These are phyloP conservation scores for Myocastor coypus DNA, from an alignment of 2,113 vertebrate genomes.

Conservation along the genomic window DNA sequence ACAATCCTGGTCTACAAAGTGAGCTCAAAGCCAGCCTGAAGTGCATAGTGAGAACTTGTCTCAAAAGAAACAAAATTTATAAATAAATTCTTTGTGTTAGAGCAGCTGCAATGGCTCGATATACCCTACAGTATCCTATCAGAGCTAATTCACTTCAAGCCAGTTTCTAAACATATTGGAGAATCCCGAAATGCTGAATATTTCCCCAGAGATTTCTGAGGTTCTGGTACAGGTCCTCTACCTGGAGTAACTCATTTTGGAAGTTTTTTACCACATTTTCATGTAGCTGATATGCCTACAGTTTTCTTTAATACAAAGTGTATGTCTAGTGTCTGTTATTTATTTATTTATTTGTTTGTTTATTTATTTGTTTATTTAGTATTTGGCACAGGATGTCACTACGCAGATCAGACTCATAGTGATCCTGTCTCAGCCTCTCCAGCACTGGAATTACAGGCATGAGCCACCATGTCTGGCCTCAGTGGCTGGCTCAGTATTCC, in stretches of 20 bases:
- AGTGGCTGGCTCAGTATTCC: no score
- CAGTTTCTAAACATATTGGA: not conserved
- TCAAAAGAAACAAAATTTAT: no score
- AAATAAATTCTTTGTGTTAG: not conserved
- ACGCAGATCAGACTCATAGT: no score
- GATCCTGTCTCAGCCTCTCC: no score
- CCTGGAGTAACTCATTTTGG: not conserved
- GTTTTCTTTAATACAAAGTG: not conserved
- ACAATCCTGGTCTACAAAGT: no score
- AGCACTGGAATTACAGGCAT: no score
- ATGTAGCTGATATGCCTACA: not conserved
- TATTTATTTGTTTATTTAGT: no score
- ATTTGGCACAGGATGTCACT: no score
- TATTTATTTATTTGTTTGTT: no score
- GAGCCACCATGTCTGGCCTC: no score
- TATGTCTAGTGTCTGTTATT: not conserved
- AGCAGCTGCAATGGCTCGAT: not conserved
- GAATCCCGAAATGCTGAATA: not conserved
- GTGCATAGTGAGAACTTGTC: no score
- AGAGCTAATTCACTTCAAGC: not conserved
- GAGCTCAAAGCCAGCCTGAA: no score
- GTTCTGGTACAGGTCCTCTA: not conserved
- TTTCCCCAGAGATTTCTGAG: not conserved
- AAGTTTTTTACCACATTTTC: not conserved
- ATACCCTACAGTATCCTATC: not conserved